phyloP scores from a whole-genome alignment of 2,113 vertebrate species.

The mouse (Mus musculus) region GRCm39 chr9:59934501-59935000 shows the following conservation, averaged over 20 bases:
- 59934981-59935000: not conserved
- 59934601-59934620: not conserved
- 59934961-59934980: not conserved
- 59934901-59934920: not conserved
- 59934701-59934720: not conserved
- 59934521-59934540: not conserved
- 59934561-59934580: not conserved
- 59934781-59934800: not conserved
- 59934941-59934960: not conserved
- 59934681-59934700: not conserved
- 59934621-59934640: not conserved
- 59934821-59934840: not conserved
- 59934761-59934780: not conserved
- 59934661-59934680: not conserved
- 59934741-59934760: fast-evolving
- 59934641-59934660: not conserved
- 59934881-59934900: not conserved
- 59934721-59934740: not conserved
- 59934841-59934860: not conserved
- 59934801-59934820: not conserved
- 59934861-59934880: not conserved
- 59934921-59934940: not conserved
- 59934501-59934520: not conserved
- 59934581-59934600: not conserved
- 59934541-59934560: not conserved